These are phyloP conservation scores for Crossocerus cetratus DNA, from an alignment of 2,888 invertebrate genomes.

Conservation along the genomic window DNA sequence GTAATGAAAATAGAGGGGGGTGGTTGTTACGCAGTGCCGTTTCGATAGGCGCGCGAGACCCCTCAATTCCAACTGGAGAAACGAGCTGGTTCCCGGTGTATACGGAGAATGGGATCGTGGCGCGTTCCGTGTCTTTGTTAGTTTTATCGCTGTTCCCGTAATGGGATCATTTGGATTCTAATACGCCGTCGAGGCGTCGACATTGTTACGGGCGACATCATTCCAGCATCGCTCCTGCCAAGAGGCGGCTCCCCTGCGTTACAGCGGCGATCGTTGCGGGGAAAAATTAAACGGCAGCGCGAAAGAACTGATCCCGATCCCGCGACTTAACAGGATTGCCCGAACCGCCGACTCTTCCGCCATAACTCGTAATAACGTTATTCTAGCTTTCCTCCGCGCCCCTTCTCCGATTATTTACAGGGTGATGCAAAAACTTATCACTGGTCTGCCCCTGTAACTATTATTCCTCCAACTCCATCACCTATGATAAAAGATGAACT, in stretches of 20 bases:
- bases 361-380: no score
- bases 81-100: constrained; percentile 51
- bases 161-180: constrained; percentile 69
- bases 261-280: background rate
- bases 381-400: no score
- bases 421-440: no score
- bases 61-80: constrained; percentile 68
- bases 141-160: constrained; percentile 70
- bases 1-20: constrained; percentile 51
- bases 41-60: constrained; percentile 49
- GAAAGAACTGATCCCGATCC: background rate
- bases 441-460: no score
- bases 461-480: no score
- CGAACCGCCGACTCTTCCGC: no score
- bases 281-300: constrained; percentile 13
- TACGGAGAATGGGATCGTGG: constrained; percentile 43
- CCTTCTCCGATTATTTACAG: no score
- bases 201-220: constrained; percentile 56
- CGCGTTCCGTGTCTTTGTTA: constrained; percentile 63
- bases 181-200: constrained; percentile 59
- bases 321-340: background rate
- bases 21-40: constrained; percentile 13
- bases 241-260: constrained; percentile 1
- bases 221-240: constrained; percentile 44
- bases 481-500: no score